Evolutionary conservation across 2,113 vertebrate species (phyloP).

Genomic region (Diadophis punctatus): DNA sequence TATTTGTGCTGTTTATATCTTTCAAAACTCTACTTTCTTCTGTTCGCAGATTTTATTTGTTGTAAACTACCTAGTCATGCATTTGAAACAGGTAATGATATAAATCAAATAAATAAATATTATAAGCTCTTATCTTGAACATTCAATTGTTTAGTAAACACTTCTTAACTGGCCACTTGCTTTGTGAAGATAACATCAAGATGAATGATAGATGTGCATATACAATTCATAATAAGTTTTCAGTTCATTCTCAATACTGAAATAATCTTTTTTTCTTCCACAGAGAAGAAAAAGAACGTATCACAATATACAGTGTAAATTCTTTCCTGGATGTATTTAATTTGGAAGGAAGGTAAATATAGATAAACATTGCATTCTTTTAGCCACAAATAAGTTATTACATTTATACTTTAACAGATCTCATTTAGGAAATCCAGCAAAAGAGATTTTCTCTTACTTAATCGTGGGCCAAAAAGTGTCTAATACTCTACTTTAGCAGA

Average conservation of each 20-base stretch:
- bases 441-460: neutral
- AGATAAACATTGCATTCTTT: neutral
- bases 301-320: neutral
- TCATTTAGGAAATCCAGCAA: neutral
- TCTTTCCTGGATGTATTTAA: neutral
- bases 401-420: neutral
- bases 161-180: neutral
- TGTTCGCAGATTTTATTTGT: neutral
- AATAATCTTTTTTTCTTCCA: neutral
- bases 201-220: neutral
- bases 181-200: neutral
- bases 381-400: neutral
- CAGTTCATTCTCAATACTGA: neutral
- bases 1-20: neutral
- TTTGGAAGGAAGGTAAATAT: neutral
- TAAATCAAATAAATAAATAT: neutral
- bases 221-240: neutral
- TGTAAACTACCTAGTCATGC: neutral
- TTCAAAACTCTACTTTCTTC: neutral
- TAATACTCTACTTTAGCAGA: neutral
- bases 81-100: neutral
- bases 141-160: neutral
- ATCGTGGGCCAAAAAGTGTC: neutral
- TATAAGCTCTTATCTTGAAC: neutral
- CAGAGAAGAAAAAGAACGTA: neutral